Evolutionary conservation across 2,888 invertebrate genomes (phyloP).

Genomic region (Lysandra coridon): DNA sequence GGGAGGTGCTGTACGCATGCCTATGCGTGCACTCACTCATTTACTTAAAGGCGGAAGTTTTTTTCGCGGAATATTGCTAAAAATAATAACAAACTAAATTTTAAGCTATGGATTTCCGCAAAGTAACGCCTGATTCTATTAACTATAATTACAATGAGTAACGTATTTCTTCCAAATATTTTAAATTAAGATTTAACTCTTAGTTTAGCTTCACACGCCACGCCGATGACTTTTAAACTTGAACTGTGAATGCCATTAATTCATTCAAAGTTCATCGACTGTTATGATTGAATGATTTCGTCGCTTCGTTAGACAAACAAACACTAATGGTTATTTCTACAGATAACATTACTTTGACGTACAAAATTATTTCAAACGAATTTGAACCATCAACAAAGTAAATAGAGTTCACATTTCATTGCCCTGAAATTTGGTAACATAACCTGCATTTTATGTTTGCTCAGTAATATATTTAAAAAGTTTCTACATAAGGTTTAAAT

Average conservation of each 20-base stretch:
- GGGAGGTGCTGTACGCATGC: too few relatives aligned
- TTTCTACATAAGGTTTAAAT: not conserved
- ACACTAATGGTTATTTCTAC: not conserved
- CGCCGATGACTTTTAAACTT: not conserved
- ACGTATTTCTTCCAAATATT: too few relatives aligned
- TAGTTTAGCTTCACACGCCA: not conserved
- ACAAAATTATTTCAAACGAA: not conserved
- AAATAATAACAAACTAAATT: too few relatives aligned
- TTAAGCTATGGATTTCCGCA: too few relatives aligned
- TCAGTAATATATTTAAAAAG: not conserved
- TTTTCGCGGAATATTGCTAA: too few relatives aligned
- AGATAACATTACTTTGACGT: not conserved
- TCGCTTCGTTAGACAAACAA: constrained; percentile 30
- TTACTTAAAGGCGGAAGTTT: too few relatives aligned
- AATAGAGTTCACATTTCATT: not conserved
- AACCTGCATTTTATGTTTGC: not conserved
- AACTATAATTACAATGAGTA: too few relatives aligned
- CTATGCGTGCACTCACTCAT: too few relatives aligned
- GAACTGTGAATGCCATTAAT: constrained; percentile 10
- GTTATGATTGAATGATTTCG: constrained; percentile 19
- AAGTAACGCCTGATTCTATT: too few relatives aligned
- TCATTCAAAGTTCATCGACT: constrained; percentile 9
- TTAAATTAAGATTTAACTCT: not conserved
- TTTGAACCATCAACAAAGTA: not conserved
- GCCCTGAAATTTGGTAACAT: not conserved